These are phyloP conservation scores for Epizoanthus ramosus DNA, from an alignment of 92 coral and sea anemone genomes.

Conservation along the genomic window DNA sequence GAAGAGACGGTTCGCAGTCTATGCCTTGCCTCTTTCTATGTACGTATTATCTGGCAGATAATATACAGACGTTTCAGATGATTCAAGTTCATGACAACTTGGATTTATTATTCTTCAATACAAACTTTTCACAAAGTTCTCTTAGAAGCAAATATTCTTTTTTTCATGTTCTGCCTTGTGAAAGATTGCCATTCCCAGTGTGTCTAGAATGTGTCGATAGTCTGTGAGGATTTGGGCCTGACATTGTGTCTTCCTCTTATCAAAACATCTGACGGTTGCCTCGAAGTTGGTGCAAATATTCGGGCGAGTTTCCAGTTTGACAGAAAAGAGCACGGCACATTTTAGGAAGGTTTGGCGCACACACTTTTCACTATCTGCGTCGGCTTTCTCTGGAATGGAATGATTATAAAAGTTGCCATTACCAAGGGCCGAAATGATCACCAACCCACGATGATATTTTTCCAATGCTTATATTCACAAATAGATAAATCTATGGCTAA, in stretches of 20 bases:
- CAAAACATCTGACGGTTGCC: constrained; percentile 25
- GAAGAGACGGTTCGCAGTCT: too few relatives aligned
- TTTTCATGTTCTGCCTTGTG: not conserved
- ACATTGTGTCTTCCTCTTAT: not conserved
- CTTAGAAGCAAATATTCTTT: constrained; percentile 12
- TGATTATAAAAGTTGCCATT: too few relatives aligned
- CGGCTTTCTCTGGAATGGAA: not conserved
- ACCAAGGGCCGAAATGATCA: too few relatives aligned
- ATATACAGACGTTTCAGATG: too few relatives aligned
- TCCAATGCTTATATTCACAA: too few relatives aligned
- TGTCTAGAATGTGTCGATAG: constrained; percentile 14
- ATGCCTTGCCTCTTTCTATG: too few relatives aligned
- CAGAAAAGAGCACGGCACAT: constrained; percentile 24
- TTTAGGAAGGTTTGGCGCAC: not conserved
- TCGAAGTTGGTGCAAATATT: constrained; percentile 30
- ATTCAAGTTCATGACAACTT: too few relatives aligned
- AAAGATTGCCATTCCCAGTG: not conserved
- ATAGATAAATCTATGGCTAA: too few relatives aligned
- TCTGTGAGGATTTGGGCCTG: constrained; percentile 4
- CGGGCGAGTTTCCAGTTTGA: constrained; percentile 1
- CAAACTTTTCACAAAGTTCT: not conserved
- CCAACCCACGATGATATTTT: too few relatives aligned
- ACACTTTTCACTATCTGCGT: not conserved
- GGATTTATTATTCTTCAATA: too few relatives aligned
- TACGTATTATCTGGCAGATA: too few relatives aligned